Evolutionary conservation across 2,888 invertebrate genomes (phyloP).

Genomic region (Myopa testacea): DNA sequence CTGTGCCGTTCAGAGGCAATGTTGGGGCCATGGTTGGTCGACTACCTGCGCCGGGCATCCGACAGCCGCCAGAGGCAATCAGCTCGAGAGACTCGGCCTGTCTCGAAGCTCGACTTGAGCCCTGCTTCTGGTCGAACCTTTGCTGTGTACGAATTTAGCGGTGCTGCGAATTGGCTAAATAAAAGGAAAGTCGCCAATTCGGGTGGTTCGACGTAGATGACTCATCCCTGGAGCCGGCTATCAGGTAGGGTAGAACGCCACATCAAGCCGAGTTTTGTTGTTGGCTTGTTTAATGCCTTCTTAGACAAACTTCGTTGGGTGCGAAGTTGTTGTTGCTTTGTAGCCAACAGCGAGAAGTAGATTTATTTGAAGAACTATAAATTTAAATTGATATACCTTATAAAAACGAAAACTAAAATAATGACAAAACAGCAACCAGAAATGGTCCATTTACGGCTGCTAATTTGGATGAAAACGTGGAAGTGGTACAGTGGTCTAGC

Average conservation of each 20-base stretch:
- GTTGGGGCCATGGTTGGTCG: slow-evolving; percentile 27
- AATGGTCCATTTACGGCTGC: slow-evolving; percentile 20
- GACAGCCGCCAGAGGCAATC: background rate
- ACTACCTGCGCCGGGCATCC: slow-evolving; percentile 16
- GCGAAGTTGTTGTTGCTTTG: slow-evolving; percentile 9
- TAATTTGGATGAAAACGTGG: slow-evolving; percentile 27
- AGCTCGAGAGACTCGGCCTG: background rate
- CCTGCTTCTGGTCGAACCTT: background rate
- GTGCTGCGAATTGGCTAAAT: background rate
- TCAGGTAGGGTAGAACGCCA: slow-evolving; percentile 10
- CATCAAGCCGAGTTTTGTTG: background rate
- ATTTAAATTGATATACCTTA: background rate
- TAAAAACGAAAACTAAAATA: background rate
- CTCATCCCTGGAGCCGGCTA: slow-evolving; percentile 21
- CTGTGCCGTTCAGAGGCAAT: background rate
- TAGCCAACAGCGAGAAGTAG: slow-evolving; percentile 11
- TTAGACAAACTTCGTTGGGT: slow-evolving; percentile 24
- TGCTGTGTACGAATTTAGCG: background rate
- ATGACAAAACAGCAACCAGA: slow-evolving; percentile 20
- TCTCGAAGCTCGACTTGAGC: slow-evolving; percentile 21
- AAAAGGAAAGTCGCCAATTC: slow-evolving; percentile 25
- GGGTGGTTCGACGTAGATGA: slow-evolving; percentile 16
- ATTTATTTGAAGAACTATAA: slow-evolving; percentile 22
- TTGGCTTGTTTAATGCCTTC: background rate
- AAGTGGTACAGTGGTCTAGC: background rate